These are phyloP conservation scores for Fukomys damarensis DNA, from an alignment of 2,113 vertebrate species.

Conservation along the genomic window DNA sequence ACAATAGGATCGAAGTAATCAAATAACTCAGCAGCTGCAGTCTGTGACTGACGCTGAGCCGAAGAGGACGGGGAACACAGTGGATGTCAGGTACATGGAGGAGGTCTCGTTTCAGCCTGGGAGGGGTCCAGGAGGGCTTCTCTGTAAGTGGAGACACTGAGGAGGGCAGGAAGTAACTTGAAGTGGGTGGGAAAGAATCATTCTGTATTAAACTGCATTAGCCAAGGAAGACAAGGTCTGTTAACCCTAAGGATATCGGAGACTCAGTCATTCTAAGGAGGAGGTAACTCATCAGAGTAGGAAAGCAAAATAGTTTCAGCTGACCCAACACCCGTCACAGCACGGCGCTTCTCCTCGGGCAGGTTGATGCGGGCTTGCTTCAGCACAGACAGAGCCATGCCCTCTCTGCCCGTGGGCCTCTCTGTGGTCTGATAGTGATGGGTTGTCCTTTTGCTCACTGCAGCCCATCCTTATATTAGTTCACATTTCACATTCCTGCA, in stretches of 20 bases:
- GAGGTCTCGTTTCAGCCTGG: neutral
- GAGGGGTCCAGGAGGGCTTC: neutral
- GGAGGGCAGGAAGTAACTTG: neutral
- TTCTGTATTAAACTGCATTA: constrained; percentile 3
- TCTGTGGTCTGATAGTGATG: neutral
- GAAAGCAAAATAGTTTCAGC: constrained; percentile 32
- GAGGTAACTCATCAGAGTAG: neutral
- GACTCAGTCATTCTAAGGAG: neutral
- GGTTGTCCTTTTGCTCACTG: neutral
- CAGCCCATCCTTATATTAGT: neutral
- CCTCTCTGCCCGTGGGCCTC: fast-evolving
- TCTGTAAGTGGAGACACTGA: neutral
- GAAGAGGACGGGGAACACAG: fast-evolving
- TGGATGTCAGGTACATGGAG: fast-evolving
- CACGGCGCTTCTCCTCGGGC: neutral
- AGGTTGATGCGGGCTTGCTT: neutral
- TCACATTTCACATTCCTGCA: neutral
- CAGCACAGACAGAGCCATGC: fast-evolving
- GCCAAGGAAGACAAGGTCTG: neutral
- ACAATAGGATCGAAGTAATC: neutral
- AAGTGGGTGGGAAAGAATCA: neutral
- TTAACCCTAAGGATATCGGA: neutral
- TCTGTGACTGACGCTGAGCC: neutral
- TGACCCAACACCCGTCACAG: neutral
- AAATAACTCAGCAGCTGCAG: neutral